Evolutionary conservation across 2,797 vertebrate genomes (phyloP).

Genomic region (Morus bassanus): DNA sequence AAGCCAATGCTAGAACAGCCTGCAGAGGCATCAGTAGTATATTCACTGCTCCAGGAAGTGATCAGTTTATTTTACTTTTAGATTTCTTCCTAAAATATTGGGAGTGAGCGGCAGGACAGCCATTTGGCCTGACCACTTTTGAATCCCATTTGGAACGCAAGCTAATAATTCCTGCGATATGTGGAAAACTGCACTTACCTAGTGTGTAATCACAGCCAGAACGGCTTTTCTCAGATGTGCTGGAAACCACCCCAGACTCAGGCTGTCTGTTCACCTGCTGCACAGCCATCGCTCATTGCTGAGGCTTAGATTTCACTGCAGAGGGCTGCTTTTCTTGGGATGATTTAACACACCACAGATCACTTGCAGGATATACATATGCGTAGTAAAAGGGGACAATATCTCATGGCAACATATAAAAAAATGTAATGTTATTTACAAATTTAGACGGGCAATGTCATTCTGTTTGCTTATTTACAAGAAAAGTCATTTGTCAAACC

Average conservation of each 20-base stretch:
- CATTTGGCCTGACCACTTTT: neutral
- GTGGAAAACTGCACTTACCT: fast-evolving
- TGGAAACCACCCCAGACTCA: neutral
- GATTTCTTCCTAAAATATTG: neutral
- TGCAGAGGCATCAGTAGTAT: fast-evolving
- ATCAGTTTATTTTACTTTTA: neutral
- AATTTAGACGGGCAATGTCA: neutral
- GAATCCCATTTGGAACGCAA: neutral
- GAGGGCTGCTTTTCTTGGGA: neutral
- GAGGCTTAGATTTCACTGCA: too few species aligned
- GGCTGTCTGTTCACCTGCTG: neutral
- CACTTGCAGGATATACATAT: fast-evolving
- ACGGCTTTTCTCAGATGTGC: neutral
- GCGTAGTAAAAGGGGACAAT: neutral
- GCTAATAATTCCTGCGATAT: neutral
- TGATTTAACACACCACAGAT: neutral
- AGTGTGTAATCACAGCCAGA: neutral
- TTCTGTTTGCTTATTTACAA: neutral
- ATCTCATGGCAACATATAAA: neutral
- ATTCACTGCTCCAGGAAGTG: neutral
- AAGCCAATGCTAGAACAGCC: neutral
- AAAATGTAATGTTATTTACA: neutral
- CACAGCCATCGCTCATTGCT: neutral
- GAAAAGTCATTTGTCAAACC: neutral
- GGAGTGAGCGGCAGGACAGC: neutral